Percentiles rank a stretch among this genome's conserved stretches.
Conservation (phyloP, 2,888 invertebrate genomes). For the Orthonychiurus folsomi region DNA sequence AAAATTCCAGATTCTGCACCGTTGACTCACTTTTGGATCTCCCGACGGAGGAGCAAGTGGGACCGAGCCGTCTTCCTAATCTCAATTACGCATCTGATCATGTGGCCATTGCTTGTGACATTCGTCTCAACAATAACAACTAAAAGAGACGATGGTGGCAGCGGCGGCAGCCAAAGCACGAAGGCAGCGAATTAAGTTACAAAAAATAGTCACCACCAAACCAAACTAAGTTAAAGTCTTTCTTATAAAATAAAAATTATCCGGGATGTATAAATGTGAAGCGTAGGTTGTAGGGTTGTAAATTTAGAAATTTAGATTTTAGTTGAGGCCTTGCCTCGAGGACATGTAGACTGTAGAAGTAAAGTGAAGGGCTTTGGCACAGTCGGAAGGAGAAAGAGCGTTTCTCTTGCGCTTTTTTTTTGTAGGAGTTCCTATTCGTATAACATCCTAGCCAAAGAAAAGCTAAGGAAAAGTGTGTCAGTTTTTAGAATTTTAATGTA, state of each 20-base stretch:
- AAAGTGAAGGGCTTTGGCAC: too few relatives aligned
- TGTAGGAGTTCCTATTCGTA: too few relatives aligned
- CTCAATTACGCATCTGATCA: constrained; percentile 66
- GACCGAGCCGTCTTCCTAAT: constrained; percentile 58
- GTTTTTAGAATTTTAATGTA: too few relatives aligned
- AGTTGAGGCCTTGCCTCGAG: too few relatives aligned
- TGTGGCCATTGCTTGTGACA: constrained; percentile 61
- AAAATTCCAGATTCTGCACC: constrained; percentile 47
- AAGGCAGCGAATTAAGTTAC: neutral
- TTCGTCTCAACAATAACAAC: constrained; percentile 40
- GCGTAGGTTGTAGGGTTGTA: neutral
- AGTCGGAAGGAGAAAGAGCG: too few relatives aligned
- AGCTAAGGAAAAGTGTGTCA: too few relatives aligned
- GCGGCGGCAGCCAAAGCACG: neutral
- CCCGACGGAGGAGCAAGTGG: constrained; percentile 58
- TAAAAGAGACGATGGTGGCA: neutral
- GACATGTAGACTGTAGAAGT: too few relatives aligned
- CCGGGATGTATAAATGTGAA: neutral
- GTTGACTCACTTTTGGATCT: constrained; percentile 53
- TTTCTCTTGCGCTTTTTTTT: too few relatives aligned
- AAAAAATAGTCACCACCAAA: too few relatives aligned
- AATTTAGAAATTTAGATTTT: neutral
- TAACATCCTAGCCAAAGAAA: too few relatives aligned
- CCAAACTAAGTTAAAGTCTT: neutral
- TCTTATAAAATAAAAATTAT: neutral